Evolutionary conservation across 2,888 invertebrate genomes (phyloP).

Genomic region (Nomada ferruginata): DNA sequence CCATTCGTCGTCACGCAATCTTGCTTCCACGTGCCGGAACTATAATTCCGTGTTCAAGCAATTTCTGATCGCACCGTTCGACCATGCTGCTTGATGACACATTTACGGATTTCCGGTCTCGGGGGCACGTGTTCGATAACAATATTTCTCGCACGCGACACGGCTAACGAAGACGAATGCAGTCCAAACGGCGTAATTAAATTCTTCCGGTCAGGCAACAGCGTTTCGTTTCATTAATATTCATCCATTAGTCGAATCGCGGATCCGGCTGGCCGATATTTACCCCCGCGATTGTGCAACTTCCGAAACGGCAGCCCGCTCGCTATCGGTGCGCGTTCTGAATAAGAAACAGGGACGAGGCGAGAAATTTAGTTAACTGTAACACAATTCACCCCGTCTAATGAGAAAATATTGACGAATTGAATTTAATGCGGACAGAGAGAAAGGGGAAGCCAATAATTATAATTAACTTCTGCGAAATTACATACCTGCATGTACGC

Average conservation of each 20-base stretch:
- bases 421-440: no score
- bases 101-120: background rate
- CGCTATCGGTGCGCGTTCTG: background rate
- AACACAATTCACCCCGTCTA: background rate
- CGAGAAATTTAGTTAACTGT: background rate
- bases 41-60: no score
- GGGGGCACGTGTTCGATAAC: background rate
- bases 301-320: background rate
- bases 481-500: no score
- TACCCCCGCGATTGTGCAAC: background rate
- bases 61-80: no score
- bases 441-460: no score
- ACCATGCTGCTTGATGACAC: no score
- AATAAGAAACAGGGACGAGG: background rate
- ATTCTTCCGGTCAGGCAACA: constrained; percentile 38
- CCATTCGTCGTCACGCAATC: no score
- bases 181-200: constrained; percentile 33
- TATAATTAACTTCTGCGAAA: no score
- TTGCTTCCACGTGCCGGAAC: no score
- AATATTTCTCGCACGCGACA: no score
- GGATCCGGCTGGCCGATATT: constrained; percentile 21
- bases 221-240: constrained; percentile 47
- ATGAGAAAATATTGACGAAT: no score
- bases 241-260: constrained; percentile 35
- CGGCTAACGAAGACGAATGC: constrained; percentile 51